These are phyloP conservation scores for Prostheceraeus crozeri DNA, from an alignment of 2,888 invertebrate genomes.

Conservation along the genomic window DNA sequence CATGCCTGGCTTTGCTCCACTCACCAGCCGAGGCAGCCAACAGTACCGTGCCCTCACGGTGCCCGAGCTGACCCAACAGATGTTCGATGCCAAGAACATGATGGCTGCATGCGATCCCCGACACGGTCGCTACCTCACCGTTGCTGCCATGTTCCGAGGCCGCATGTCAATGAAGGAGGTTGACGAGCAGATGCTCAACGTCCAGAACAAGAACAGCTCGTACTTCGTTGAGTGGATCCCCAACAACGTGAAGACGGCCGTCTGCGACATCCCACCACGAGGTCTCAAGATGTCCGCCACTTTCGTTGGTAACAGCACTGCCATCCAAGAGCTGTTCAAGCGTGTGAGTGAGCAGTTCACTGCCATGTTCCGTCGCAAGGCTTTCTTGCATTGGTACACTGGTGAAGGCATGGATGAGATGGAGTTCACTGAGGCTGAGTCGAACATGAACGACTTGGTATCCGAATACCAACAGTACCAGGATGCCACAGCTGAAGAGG, in stretches of 20 bases:
- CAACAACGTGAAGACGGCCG: constrained; percentile 77
- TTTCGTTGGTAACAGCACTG: constrained; percentile 62
- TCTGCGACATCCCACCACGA: constrained; percentile 78
- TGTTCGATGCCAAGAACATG: constrained; percentile 38
- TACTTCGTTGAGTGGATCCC: constrained; percentile 80
- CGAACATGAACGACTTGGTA: constrained; percentile 34
- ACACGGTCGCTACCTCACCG: constrained; percentile 37
- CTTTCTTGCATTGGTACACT: constrained; percentile 36
- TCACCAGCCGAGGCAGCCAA: constrained; percentile 31
- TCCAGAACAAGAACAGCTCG: constrained; percentile 80
- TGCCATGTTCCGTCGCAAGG: constrained; percentile 65
- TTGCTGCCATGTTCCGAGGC: constrained; percentile 35
- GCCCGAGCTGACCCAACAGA: constrained; percentile 37
- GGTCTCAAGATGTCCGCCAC: constrained; percentile 81
- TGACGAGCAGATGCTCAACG: constrained; percentile 75
- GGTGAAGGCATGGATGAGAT: constrained; percentile 37
- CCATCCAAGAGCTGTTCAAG: constrained; percentile 43
- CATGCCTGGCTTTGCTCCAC: constrained; percentile 39
- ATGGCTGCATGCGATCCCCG: constrained; percentile 38
- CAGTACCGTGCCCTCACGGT: constrained; percentile 34
- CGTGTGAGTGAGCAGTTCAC: constrained; percentile 42
- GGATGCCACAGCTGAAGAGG: constrained; percentile 30
- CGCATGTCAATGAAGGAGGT: constrained; percentile 40
- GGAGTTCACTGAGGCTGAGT: constrained; percentile 36
- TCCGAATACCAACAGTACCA: constrained; percentile 34